Conservation (phyloP, 2,113 vertebrate genomes). For the Macrotis lagotis region DNA sequence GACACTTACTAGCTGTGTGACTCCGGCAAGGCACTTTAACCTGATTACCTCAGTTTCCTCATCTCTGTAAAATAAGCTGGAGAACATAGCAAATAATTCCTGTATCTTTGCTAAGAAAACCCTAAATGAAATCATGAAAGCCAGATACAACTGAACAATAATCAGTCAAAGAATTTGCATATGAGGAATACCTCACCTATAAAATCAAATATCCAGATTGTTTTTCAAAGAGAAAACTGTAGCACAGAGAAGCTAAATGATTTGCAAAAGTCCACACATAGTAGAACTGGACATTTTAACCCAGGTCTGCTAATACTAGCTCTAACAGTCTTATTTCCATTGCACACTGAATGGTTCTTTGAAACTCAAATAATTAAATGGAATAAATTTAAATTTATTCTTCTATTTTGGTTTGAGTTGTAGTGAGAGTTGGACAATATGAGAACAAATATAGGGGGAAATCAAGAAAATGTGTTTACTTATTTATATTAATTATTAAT, state of each 20-base stretch:
- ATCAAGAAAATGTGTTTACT: constrained; percentile 44
- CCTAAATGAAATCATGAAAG: background rate
- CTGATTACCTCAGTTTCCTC: background rate
- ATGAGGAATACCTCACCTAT: background rate
- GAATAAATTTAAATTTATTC: background rate
- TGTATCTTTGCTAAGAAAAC: background rate
- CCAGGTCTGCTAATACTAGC: background rate
- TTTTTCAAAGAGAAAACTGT: background rate
- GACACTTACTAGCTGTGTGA: background rate
- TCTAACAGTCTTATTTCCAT: background rate
- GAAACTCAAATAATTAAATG: background rate
- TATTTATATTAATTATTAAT: no score
- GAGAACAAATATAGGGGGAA: constrained; percentile 8
- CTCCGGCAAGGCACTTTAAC: background rate
- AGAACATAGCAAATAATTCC: background rate
- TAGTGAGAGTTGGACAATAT: background rate
- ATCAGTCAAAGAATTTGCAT: background rate
- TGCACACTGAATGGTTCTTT: background rate
- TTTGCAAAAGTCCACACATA: background rate
- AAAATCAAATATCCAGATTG: background rate
- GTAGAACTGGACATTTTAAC: background rate
- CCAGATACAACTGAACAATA: background rate
- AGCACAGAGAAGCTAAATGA: background rate
- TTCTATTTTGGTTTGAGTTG: background rate
- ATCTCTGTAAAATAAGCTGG: background rate